phyloP scores from a whole-genome alignment of 2,113 vertebrate genomes.

The Furnarius figulus region DNA sequence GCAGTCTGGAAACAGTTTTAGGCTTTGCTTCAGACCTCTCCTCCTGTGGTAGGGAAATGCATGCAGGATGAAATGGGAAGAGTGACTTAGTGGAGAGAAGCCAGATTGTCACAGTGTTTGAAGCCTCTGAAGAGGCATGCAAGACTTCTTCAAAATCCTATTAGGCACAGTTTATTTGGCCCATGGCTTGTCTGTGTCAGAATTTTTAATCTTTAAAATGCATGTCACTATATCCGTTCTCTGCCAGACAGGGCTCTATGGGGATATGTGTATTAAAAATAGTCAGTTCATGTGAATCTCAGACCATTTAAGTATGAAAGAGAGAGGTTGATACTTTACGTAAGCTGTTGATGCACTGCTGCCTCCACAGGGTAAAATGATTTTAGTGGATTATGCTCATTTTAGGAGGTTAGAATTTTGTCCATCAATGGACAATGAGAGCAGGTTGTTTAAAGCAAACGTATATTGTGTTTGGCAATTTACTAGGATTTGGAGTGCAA shows the following conservation, averaged over 20 bases:
- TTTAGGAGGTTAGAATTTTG: constrained; percentile 26
- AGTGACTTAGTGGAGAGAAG: neutral
- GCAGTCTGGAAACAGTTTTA: neutral
- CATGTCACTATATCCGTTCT: neutral
- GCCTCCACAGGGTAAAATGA: neutral
- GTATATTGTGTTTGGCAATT: constrained; percentile 4
- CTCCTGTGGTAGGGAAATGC: fast-evolving
- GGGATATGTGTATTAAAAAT: neutral
- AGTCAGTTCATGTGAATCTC: neutral
- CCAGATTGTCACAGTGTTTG: neutral
- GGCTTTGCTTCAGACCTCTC: neutral
- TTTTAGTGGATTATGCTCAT: constrained; percentile 15
- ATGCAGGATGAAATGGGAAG: neutral
- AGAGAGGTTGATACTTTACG: neutral
- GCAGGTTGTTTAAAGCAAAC: constrained; percentile 33
- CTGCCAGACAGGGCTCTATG: neutral
- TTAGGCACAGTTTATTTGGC: constrained; percentile 29
- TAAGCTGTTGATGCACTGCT: neutral
- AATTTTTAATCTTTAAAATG: constrained; percentile 32
- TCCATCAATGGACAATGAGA: neutral
- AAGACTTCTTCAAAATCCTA: constrained; percentile 5
- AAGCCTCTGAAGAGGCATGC: neutral
- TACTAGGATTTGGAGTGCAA: constrained; percentile 5
- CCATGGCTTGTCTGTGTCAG: neutral
- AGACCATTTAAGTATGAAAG: neutral